Base-by-base conservation (phyloP, 2,888 invertebrate species). In the Ichneumoninae sp. region DNA sequence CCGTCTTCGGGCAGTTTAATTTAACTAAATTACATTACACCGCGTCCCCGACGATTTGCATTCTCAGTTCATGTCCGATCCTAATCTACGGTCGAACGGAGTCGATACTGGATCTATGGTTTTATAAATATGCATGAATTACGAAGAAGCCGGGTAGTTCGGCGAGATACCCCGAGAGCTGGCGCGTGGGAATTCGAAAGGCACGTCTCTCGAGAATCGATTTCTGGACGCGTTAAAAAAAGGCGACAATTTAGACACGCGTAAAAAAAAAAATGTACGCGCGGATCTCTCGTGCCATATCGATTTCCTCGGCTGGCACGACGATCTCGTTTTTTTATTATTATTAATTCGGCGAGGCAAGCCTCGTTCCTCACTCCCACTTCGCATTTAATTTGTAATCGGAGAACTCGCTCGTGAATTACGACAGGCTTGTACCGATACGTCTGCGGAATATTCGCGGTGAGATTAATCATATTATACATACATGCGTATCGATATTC, bases 351-450 rank as follows among this genome's bases (percentile, higher is more conserved):
- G 87, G 85, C 68, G 76, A 86, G 90, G 88, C 90, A 85, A 88
- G 74, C 84, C 57, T 60, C 79, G 87, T 50, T 47, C 30, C 50
- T 50, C 86, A 87, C 87, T 84, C 89, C 90, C 89, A 90, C 90
- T 83, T 89, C 86, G 26, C 87, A 90, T 91, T 91, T 89, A 88
- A 90, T 89, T 89, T 89, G 90, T 90, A 91, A 91, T 89, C 82
- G 84, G 89, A 91, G 86, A 88, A 83, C 54, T 7, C 36, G 70
- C 16, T 62, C 62, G 62, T 16, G 62, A 33, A 33, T 33, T 62
- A 33, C 62, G 62, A 10, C 30, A 62, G 30, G n/a, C 33, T 62
- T 60, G 10, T 57, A 22, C 13, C 22, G 6, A 60, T 60, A 60
- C 16, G 16, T 62, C 62, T 13, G 62, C 62, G 62, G 7, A 62